Conservation (phyloP, 2,888 invertebrate species). For the Plagodis pulveraria region DNA sequence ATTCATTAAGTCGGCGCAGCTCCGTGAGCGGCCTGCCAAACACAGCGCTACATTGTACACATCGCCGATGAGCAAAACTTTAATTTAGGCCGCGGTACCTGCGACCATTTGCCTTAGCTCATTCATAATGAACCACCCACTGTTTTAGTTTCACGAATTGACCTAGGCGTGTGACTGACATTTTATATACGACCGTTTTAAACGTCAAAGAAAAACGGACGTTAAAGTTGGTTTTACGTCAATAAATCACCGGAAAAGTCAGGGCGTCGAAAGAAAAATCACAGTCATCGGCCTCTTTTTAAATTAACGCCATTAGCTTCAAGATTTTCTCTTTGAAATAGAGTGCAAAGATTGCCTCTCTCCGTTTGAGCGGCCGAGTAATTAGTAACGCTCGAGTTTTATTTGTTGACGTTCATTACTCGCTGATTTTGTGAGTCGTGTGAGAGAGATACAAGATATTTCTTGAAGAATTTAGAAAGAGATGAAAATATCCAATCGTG, state of each 20-base stretch:
- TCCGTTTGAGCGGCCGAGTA: slow-evolving; percentile 77
- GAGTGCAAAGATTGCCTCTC: slow-evolving; percentile 83
- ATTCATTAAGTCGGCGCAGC: slow-evolving; percentile 75
- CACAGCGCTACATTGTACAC: slow-evolving; percentile 65
- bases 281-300: slow-evolving; percentile 81
- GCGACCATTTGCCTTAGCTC: slow-evolving; percentile 57
- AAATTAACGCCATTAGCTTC: slow-evolving; percentile 84
- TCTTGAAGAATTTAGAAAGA: slow-evolving; percentile 60
- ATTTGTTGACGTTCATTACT: slow-evolving; percentile 85
- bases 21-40: slow-evolving; percentile 76
- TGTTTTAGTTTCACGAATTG: slow-evolving; percentile 64
- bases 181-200: slow-evolving; percentile 59
- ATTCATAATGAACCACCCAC: slow-evolving; percentile 75
- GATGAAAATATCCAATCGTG: slow-evolving; percentile 65
- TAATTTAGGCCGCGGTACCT: slow-evolving; percentile 76
- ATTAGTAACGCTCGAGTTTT: slow-evolving; percentile 85
- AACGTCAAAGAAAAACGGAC: slow-evolving; percentile 43
- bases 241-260: slow-evolving; percentile 79
- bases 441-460: slow-evolving; percentile 54
- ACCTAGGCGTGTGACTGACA: slow-evolving; percentile 69
- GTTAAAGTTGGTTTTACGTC: slow-evolving; percentile 53
- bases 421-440: slow-evolving; percentile 72
- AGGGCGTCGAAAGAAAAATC: slow-evolving; percentile 71
- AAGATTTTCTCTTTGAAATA: slow-evolving; percentile 80
- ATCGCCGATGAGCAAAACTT: slow-evolving; percentile 73